phyloP scores from a whole-genome alignment of 2,113 vertebrate genomes.

The Chlorocebus sabaeus region DNA sequence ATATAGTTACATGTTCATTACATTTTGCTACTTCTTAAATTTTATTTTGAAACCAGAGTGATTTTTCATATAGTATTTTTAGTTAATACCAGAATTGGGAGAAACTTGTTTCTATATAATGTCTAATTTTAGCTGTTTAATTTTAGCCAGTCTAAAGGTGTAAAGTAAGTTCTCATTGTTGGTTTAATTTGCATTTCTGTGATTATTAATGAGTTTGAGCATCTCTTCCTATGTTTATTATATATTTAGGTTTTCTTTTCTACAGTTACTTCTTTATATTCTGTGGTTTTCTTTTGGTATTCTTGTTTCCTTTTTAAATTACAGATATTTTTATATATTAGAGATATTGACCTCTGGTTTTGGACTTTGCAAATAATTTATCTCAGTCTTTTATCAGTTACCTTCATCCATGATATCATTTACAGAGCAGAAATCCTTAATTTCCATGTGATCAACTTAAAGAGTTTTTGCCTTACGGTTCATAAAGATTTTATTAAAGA shows the following conservation, averaged over 20 bases:
- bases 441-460: background rate
- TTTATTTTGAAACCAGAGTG: background rate
- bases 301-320: background rate
- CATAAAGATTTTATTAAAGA: background rate
- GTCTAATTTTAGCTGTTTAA: background rate
- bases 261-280: background rate
- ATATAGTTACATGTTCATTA: background rate
- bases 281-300: background rate
- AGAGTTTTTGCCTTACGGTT: background rate
- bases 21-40: background rate
- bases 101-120: background rate
- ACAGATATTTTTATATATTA: background rate
- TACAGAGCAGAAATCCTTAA: background rate
- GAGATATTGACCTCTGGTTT: background rate
- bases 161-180: background rate
- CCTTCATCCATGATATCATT: background rate
- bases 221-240: background rate
- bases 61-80: conserved; percentile 9
- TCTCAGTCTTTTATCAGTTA: background rate
- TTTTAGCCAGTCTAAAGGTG: background rate
- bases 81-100: background rate
- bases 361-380: background rate
- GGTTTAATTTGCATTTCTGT: conserved; percentile 12
- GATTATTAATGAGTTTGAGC: background rate
- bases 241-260: background rate